Evolutionary conservation across 64 coral and sea anemone species (phyloP), one percentile per base, ranked within the genome.

Genomic region (Dendronephthya gigantea): DNA sequence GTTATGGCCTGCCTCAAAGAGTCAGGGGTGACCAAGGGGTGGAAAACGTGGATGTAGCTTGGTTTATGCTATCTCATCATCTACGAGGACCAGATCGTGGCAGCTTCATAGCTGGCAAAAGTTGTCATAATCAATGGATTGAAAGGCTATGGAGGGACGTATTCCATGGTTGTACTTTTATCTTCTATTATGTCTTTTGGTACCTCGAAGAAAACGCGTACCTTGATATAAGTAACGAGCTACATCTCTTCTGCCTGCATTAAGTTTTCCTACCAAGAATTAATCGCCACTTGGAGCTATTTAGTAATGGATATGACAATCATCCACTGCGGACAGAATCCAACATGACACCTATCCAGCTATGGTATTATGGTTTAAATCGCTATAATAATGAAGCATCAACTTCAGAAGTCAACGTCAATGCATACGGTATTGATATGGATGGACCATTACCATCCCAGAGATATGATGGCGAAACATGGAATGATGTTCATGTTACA

Each of bases 131-230:
- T 37, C 86, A 88, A 19, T 3, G 37, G 19, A 43, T 40, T n/a
- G 48, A 85, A 56, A 12, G 83, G 1, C 34, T 85, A 55, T 85
- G 83, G 83, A 50, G 83, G 50, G 83, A 85, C 36, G 48, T 85
- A 2, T 85, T 56, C 29, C 32, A 33, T 52, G 40, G 48, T 27
- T 50, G 48, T 47, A 85, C 83, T 15, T 85, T 50, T 0, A 52
- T 50, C 13, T 85, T 85, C 34, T 85, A 85, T 30, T 30, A 85
- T 7, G 40, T 85, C 10, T 85, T 85, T 56, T 52, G 32, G 8
- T 50, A 85, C 50, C 35, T 85, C 9, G 83, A 85, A 7, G 83
- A 50, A 50, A 34, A 35, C 9, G 83, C 48, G 30, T 47, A 50
- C 15, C 50, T 85, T 22, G 83, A 58, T 37, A 85, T 85, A 17